phyloP scores from a whole-genome alignment of 2,797 vertebrate species.

The Gallinago solitaria region DNA sequence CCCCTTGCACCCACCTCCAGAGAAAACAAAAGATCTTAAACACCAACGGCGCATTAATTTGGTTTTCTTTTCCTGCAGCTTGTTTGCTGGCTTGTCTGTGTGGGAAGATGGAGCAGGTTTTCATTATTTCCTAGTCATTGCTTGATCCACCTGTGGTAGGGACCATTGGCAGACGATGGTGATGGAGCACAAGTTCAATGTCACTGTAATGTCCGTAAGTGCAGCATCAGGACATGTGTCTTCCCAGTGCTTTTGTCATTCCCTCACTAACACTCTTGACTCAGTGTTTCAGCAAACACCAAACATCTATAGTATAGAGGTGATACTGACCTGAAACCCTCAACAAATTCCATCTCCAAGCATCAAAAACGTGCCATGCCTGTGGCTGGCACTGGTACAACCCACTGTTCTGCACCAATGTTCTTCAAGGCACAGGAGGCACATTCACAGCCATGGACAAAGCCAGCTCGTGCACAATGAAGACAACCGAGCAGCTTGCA shows the following conservation, averaged over 20 bases:
- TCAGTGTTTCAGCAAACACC: not conserved
- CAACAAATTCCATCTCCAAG: not conserved
- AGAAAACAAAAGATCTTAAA: not conserved
- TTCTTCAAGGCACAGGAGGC: not conserved
- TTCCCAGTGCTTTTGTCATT: not conserved
- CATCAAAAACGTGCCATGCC: not conserved
- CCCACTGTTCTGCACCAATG: not conserved
- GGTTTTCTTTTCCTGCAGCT: not conserved
- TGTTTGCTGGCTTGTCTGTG: not conserved
- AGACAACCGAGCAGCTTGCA: not conserved
- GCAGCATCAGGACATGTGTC: not conserved
- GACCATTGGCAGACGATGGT: rapidly evolving
- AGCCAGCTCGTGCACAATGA: not conserved
- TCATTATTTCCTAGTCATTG: not conserved
- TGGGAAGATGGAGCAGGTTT: not conserved
- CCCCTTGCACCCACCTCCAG: not conserved
- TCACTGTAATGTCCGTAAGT: not conserved
- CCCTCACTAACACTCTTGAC: not conserved
- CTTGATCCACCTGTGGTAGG: not conserved
- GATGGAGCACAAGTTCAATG: not conserved
- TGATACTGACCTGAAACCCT: not conserved
- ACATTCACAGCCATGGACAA: not conserved
- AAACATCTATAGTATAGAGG: not conserved
- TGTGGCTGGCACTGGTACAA: not conserved
- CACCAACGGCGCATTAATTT: not conserved